Evolutionary conservation across 2,113 vertebrate genomes (phyloP).

Genomic region (Pheucticus melanocephalus): DNA sequence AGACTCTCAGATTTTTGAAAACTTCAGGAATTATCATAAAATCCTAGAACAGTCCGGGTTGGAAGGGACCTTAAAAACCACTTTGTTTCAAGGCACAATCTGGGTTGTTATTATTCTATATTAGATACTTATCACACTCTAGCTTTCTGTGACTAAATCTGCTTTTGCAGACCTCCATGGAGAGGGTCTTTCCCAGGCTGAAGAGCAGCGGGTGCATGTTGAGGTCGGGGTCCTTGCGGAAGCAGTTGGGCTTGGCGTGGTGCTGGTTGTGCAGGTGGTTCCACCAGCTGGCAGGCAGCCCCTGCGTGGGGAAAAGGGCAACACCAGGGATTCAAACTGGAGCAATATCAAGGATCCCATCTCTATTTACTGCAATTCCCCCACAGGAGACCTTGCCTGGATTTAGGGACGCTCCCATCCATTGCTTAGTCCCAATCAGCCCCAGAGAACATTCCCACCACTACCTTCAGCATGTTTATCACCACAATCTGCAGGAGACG

Average conservation of each 20-base stretch:
- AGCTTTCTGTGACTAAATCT: background rate
- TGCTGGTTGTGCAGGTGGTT: conserved; percentile 84
- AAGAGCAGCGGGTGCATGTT: conserved; percentile 84
- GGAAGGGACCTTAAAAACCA: background rate
- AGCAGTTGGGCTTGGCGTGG: conserved; percentile 85
- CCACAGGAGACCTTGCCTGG: background rate
- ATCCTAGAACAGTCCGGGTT: background rate
- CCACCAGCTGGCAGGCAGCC: conserved; percentile 81
- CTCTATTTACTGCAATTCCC: background rate
- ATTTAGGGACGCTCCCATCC: background rate
- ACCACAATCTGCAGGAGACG: conserved; percentile 54
- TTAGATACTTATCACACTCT: background rate
- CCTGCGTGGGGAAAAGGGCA: conserved; percentile 46
- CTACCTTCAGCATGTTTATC: conserved; percentile 66
- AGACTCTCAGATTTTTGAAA: background rate
- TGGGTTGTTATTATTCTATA: too few relatives aligned
- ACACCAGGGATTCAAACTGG: background rate
- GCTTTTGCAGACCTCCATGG: conserved; percentile 63
- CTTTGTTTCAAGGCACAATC: background rate
- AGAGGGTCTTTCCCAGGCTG: conserved; percentile 76
- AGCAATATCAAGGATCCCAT: background rate
- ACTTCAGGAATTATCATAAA: background rate
- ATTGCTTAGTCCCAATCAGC: background rate
- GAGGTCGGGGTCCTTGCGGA: conserved; percentile 81
- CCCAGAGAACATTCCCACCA: background rate